Evolutionary conservation across 2,888 invertebrate genomes (phyloP), one percentile per base, ranked within the genome.

Genomic region (Bellardia bayeri): DNA sequence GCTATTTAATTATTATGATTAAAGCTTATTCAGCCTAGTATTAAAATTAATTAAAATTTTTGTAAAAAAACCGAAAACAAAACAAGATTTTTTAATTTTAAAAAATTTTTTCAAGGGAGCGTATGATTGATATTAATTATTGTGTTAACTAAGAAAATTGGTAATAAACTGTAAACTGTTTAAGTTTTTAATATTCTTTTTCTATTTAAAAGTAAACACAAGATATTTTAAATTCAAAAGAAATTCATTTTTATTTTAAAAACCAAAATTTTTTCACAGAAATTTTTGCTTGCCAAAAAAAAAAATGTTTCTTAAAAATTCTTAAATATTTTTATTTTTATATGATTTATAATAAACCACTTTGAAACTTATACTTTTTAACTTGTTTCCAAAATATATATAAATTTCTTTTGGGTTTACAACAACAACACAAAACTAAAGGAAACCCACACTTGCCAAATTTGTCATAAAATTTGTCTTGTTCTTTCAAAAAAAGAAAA

Each of bases 381-480:
- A 78, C n/a, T 42, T 54, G 0, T 49, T 54, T 33, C n/a, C 23
- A 9, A 13, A 23, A 54, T 54, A 37, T 42, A 7, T 64, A 40
- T 42, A 40, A 40, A 66, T 79, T 71, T 33, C 5, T 79, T 37
- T 51, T 68, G 33, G 11, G 16, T 8, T 58, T 11, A 9, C 5
- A 23, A 68, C 37, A 49, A 23, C 9, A 14, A 2, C 33, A 30
- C 16, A 61, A 61, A n/a, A 37, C 71, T 69, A 58, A 72, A 69
- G 68, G 68, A 68, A 83, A 58, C 56, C 78, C 83, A 78, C 64
- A 78, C 64, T 83, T 83, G 71, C 64, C 82, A 72, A 84, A 84
- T 79, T 83, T 83, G 76, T 83, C 76, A 74, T 61, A 64, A 68
- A 75, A 75, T 75, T 83, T 83, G 76, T 83, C 68, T 56, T 72